Base-by-base conservation (phyloP, 2,113 vertebrate species). In the Carollia perspicillata region DNA sequence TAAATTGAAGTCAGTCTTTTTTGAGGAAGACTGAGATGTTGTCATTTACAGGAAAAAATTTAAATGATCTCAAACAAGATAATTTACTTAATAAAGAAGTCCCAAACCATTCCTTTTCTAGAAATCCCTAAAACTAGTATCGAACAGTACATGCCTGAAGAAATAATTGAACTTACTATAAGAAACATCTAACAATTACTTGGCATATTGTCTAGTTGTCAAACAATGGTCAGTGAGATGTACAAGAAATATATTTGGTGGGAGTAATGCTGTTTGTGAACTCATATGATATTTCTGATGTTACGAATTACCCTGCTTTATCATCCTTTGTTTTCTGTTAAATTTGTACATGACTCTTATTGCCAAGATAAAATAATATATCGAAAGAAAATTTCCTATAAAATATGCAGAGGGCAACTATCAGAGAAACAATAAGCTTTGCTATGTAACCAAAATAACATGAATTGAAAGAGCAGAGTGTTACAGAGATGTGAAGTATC, bases 351-450 rank as follows among this genome's bases (percentile, higher is more conserved):
- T 79, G 55, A 33, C 26, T 75, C n/a, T 42, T 35, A 94, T 44
- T 89, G 51, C 40, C 51, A 69, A 85, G 28, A 79, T 65, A 93
- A 58, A 84, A 63, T 72, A 68, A 83, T 44, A 77, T 10, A 81
- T 5, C 83, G 14, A 72, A 88, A 55, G 35, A 26, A 94, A 95
- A 66, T 71, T 79, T 95, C 92, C 75, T 95, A n/a, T 68, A 93
- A 92, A 95, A 74, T 69, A 88, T 14, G 17, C 8, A 66, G 55
- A 94, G 10, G 33, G 18, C 84, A 92, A 58, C 84, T 55, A 92
- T 58, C 65, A 93, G 55, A 89, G 51, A 81, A 90, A 92, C 14
- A 92, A 68, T 8, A 68, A 18, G 20, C 30, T 74, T 88, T 94
- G 23, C 44, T 71, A 53, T 35, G 26, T 96, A 71, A 53, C 66